Evolutionary conservation across 2,797 vertebrate genomes (phyloP), one percentile per base, ranked within the genome.

Genomic region (Coccyzus lansbergi): DNA sequence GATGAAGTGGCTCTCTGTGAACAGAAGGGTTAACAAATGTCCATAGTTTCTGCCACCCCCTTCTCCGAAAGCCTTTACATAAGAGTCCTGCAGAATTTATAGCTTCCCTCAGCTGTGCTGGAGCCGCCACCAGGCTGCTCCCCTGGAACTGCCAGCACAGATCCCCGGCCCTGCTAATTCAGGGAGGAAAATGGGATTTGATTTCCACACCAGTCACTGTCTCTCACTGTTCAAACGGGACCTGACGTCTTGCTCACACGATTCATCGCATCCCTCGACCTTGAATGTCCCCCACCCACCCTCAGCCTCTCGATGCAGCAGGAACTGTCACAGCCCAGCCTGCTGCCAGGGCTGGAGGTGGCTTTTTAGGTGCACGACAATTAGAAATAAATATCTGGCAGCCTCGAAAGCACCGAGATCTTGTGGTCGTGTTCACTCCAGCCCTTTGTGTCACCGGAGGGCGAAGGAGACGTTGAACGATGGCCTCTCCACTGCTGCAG

Each of bases 71-170:
- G 71, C 55, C 72, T 74, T 97, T 96, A 86, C 85, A 48, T 93
- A 94, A 97, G 65, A 79, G 20, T 44, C 52, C 21, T 86, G 93
- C 91, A 85, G 88, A 89, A 86, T 87, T 86, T n/a, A 85, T 92
- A 75, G 91, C 74, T 93, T 58, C 85, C 38, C 83, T 71, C 75
- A 69, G 71, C 81, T 62, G 86, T 40, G 80, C 72, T 2, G 25
- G 69, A 88, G 88, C 63, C 34, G 2, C 5, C 6, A 14, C 21
- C 33, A 28, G 20, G 75, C 82, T 29, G 31, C 92, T 89, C 84
- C 64, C 28, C 56, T 4, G 60, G 7, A 56, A 33, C 92, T 93
- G 94, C 93, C 94, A 91, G 67, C 60, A 5, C 87, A 26, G 56
- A 65, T 94, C 83, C 44, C 24, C 2, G 4, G 53, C 62, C 9